Percentiles rank a stretch among this genome's conserved stretches.
Evolutionary conservation across 2,797 vertebrate genomes (phyloP).

Genomic region (Enteromius trimaculatus): DNA sequence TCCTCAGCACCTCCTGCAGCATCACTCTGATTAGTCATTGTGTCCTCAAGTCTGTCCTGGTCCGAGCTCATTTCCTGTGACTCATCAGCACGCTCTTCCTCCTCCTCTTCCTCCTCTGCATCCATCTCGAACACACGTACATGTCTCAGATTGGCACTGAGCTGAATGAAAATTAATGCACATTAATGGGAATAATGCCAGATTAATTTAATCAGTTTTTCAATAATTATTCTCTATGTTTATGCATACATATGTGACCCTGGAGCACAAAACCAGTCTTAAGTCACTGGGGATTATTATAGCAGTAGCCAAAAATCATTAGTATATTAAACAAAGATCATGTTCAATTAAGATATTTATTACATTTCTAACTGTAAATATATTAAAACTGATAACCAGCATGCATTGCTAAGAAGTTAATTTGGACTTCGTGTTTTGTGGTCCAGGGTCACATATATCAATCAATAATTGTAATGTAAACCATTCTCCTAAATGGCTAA

Average conservation of each 20-base stretch:
- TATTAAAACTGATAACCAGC: too few relatives aligned
- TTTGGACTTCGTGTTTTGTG: too few relatives aligned
- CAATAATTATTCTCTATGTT: neutral
- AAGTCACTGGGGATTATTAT: too few relatives aligned
- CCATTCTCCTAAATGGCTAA: neutral
- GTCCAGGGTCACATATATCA: too few relatives aligned
- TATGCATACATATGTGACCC: neutral
- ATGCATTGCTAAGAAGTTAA: too few relatives aligned
- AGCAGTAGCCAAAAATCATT: too few relatives aligned
- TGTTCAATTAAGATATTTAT: too few relatives aligned
- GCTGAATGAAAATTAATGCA: slow-evolving; percentile 59
- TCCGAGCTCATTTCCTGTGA: slow-evolving; percentile 77
- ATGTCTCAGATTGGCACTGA: slow-evolving; percentile 93
- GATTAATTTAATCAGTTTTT: too few relatives aligned
- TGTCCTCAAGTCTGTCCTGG: slow-evolving; percentile 77
- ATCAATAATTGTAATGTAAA: neutral
- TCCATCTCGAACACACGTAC: slow-evolving; percentile 98
- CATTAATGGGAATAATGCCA: neutral
- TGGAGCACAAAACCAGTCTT: too few relatives aligned
- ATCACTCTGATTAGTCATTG: slow-evolving; percentile 67
- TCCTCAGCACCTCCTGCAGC: slow-evolving; percentile 53
- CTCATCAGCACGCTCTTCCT: slow-evolving; percentile 87
- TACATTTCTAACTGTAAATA: too few relatives aligned
- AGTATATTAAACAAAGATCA: too few relatives aligned
- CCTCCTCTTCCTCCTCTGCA: slow-evolving; percentile 92